phyloP scores from a whole-genome alignment of 2,113 vertebrate genomes.

The Strigops habroptila region DNA sequence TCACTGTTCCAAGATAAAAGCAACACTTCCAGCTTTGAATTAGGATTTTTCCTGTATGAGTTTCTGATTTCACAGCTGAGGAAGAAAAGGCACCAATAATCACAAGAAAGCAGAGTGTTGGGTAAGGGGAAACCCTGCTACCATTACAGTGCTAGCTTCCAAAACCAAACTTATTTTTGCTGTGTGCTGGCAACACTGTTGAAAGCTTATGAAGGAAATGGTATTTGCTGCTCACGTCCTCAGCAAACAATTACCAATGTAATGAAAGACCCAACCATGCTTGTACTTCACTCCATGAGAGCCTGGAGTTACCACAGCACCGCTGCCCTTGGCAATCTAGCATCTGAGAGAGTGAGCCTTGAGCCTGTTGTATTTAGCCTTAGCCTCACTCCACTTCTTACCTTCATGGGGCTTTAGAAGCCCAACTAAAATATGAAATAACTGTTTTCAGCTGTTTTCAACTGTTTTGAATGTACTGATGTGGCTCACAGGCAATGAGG shows the following conservation, averaged over 20 bases:
- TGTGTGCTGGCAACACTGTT: background rate
- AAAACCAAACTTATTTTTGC: background rate
- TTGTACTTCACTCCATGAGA: background rate
- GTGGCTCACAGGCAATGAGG: rapidly evolving
- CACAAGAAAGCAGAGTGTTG: background rate
- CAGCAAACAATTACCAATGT: background rate
- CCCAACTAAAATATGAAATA: background rate
- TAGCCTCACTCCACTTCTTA: background rate
- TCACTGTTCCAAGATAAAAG: background rate
- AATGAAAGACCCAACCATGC: background rate
- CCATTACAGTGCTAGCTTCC: background rate
- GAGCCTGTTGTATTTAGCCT: background rate
- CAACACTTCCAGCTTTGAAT: background rate
- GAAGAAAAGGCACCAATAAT: background rate
- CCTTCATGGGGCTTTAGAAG: background rate
- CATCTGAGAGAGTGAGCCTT: background rate
- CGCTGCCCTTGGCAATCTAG: background rate
- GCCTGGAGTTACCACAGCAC: background rate
- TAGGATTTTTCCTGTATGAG: background rate
- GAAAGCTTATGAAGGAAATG: background rate
- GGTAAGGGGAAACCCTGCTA: background rate
- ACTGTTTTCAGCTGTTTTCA: background rate
- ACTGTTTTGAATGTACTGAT: background rate
- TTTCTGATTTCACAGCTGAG: background rate
- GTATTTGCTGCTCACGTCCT: background rate